Percentiles rank a stretch among this genome's conserved stretches.
These are phyloP conservation scores for Garrulus glandarius DNA, from an alignment of 2,797 vertebrate genomes.

Conservation along the genomic window DNA sequence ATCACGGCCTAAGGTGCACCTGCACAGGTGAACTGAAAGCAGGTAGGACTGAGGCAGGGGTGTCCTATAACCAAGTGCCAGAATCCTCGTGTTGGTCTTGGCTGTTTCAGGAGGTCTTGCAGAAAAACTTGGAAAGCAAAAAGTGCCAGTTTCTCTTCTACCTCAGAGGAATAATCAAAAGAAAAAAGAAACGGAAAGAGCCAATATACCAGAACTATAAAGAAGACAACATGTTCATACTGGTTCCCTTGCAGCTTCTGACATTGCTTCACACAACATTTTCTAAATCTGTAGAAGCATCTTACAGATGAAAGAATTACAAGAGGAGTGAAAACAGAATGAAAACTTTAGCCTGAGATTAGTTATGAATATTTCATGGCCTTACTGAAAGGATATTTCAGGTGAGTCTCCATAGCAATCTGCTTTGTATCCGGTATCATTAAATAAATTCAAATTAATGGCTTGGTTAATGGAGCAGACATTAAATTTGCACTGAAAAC, in stretches of 20 bases:
- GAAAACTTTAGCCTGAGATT: not conserved
- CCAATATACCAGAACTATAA: not conserved
- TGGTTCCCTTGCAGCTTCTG: constrained; percentile 8
- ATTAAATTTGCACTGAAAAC: not conserved
- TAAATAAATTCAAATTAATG: constrained; percentile 23
- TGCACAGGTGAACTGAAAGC: not conserved
- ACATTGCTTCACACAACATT: not conserved
- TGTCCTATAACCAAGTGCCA: not conserved
- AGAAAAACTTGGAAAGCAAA: not conserved
- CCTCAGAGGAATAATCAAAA: not conserved
- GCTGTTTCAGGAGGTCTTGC: not conserved
- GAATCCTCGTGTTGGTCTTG: not conserved
- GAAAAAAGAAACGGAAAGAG: not conserved
- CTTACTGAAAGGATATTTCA: constrained; percentile 12
- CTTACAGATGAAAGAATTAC: not conserved
- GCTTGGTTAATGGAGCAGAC: not conserved
- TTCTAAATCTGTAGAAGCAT: not conserved
- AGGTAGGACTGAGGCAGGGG: not conserved
- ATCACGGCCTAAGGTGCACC: not conserved
- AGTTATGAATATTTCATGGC: constrained; percentile 37
- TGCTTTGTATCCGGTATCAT: not conserved
- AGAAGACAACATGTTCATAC: not conserved
- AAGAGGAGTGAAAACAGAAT: not conserved
- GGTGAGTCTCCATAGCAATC: constrained; percentile 36
- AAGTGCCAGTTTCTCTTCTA: not conserved